Conservation (phyloP, 92 coral and sea anemone genomes). For the Porites cylindrica region DNA sequence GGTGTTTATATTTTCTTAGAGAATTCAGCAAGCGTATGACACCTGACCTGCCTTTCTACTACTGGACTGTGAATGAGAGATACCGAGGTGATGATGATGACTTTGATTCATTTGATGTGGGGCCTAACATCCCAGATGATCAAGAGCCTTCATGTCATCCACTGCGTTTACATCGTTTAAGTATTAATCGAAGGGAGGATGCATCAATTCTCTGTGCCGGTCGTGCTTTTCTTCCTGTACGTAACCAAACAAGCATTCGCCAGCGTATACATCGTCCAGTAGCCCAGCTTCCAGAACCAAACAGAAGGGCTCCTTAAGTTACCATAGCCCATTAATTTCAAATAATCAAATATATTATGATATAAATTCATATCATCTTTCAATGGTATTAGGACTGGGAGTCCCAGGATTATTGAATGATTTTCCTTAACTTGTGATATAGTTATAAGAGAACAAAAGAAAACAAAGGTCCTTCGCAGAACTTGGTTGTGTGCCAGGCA, state of each 20-base stretch:
- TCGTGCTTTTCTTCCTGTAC: conserved; percentile 54
- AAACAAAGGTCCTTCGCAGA: no score
- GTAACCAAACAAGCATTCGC: conserved; percentile 52
- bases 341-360: neutral
- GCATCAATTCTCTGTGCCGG: conserved; percentile 47
- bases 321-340: neutral
- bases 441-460: no score
- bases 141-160: conserved; percentile 54
- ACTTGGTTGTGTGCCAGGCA: no score
- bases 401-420: no score
- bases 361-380: neutral
- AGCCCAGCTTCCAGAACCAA: conserved; percentile 52
- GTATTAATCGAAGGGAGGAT: conserved; percentile 56
- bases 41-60: conserved; percentile 56
- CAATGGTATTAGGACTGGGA: neutral
- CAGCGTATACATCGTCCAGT: conserved; percentile 53
- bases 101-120: conserved; percentile 41
- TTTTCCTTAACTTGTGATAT: no score
- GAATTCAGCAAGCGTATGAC: conserved; percentile 60
- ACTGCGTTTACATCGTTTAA: conserved; percentile 50
- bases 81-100: conserved; percentile 30
- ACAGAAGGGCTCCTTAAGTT: conserved; percentile 10
- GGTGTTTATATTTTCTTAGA: conserved; percentile 6
- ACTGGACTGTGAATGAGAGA: conserved; percentile 62
- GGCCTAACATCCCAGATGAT: conserved; percentile 50